phyloP scores from a whole-genome alignment of 35 echinoderm and acorn worm genomes.

The Ptychodera flava region DNA sequence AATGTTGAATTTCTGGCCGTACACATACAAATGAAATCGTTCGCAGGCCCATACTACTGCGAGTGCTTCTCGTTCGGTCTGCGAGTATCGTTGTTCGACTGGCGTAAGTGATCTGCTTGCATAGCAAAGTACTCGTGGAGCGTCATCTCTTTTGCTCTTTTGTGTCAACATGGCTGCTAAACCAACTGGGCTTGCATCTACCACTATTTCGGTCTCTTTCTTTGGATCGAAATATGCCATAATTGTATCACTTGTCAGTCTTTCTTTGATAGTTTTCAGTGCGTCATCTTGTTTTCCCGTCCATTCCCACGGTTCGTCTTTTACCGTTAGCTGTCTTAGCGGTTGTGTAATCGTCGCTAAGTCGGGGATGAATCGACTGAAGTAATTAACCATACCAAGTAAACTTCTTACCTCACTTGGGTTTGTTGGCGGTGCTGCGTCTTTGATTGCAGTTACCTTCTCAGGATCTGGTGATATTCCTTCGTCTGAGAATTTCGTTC shows the following conservation, averaged over 20 bases:
- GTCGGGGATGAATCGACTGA: slow-evolving; percentile 43
- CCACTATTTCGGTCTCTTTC: slow-evolving; percentile 36
- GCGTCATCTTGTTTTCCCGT: slow-evolving; percentile 7
- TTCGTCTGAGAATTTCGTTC: neutral
- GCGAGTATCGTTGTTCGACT: slow-evolving; percentile 27
- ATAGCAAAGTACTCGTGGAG: slow-evolving; percentile 6
- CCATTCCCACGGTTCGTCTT: slow-evolving; percentile 33
- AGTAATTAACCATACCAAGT: slow-evolving; percentile 55
- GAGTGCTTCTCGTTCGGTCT: slow-evolving; percentile 45
- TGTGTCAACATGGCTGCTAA: slow-evolving; percentile 52
- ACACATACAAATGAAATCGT: slow-evolving; percentile 35
- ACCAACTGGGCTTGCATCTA: slow-evolving; percentile 62
- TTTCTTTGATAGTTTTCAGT: slow-evolving; percentile 11
- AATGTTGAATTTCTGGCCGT: slow-evolving; percentile 20
- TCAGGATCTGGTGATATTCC: slow-evolving; percentile 8
- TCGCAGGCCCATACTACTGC: slow-evolving; percentile 35
- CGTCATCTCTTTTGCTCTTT: neutral
- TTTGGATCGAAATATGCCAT: slow-evolving; percentile 56
- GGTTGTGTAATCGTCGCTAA: slow-evolving; percentile 29
- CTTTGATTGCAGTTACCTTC: slow-evolving; percentile 23
- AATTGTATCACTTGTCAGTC: slow-evolving; percentile 8
- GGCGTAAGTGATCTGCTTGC: neutral
- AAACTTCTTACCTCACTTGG: slow-evolving; percentile 28
- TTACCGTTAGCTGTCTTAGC: slow-evolving; percentile 31
- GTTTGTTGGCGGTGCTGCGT: slow-evolving; percentile 11